Percentiles rank a stretch among this genome's conserved stretches.
These are phyloP conservation scores for Branchellion lobata DNA, from an alignment of 2,888 invertebrate species.

Conservation along the genomic window DNA sequence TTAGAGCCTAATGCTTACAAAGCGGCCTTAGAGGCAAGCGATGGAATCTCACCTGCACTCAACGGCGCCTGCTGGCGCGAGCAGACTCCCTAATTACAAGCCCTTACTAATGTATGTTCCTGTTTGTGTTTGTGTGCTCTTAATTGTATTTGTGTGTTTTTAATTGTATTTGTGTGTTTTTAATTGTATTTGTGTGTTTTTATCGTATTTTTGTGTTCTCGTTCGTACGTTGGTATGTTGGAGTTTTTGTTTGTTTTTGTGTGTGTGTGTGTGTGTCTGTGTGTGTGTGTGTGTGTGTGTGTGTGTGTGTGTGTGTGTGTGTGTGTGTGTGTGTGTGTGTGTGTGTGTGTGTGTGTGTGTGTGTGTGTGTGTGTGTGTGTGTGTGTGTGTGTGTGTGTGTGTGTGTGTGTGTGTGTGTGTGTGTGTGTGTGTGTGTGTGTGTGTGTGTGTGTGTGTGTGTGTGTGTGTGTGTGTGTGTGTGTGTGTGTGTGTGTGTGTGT, in stretches of 20 bases:
- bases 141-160: background rate
- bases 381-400: background rate
- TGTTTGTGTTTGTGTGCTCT: constrained; percentile 2
- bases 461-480: background rate
- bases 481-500: background rate
- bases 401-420: background rate
- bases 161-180: constrained; percentile 10
- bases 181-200: background rate
- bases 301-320: constrained; percentile 22
- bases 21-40: no score
- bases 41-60: no score
- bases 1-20: no score
- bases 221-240: constrained; percentile 6
- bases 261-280: constrained; percentile 16
- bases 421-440: constrained; percentile 2
- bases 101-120: background rate
- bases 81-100: no score
- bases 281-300: constrained; percentile 13
- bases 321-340: constrained; percentile 17
- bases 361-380: constrained; percentile 4
- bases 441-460: constrained; percentile 25
- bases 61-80: no score
- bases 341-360: constrained; percentile 22
- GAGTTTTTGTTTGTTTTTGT: constrained; percentile 31
- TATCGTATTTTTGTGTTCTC: background rate